A percentile compares a stretch with the other conserved stretches of the same genome.
Evolutionary conservation across 2,113 vertebrate genomes (phyloP).

Genomic region (Myiozetetes cayanensis): DNA sequence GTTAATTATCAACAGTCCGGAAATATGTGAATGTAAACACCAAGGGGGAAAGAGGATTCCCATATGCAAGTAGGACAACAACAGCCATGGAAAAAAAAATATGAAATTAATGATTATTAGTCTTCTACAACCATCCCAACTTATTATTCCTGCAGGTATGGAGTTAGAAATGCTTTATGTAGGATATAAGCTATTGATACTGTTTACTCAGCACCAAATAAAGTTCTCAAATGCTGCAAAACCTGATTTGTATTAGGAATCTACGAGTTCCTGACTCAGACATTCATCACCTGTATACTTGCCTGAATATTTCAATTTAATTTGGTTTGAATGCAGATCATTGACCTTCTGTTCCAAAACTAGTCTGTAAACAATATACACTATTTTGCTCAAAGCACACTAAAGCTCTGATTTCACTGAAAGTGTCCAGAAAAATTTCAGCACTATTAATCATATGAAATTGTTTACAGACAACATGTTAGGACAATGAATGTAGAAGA

Average conservation of each 20-base stretch:
- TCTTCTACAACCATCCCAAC: not conserved
- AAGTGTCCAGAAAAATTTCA: not conserved
- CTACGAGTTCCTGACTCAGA: not conserved
- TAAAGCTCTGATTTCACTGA: not conserved
- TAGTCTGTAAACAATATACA: not conserved
- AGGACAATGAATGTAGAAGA: not conserved
- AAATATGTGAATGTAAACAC: not conserved
- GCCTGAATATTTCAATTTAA: not conserved
- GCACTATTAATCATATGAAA: not conserved
- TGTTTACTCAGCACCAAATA: not conserved
- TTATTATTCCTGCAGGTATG: not conserved
- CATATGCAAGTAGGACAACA: not conserved
- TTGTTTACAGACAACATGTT: not conserved
- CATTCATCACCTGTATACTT: not conserved
- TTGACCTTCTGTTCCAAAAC: not conserved
- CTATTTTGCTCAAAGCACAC: not conserved
- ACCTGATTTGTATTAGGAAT: not conserved
- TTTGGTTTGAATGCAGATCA: not conserved
- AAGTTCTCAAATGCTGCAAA: not conserved
- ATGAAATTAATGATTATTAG: not conserved
- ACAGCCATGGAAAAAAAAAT: not conserved
- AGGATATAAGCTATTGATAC: not conserved
- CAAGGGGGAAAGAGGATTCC: not conserved
- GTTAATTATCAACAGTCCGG: not conserved
- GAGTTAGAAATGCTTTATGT: not conserved